A percentile compares a stretch with the other conserved stretches of the same genome.
Evolutionary conservation across 2,888 invertebrate genomes (phyloP).

Genomic region (Halictus ligatus): DNA sequence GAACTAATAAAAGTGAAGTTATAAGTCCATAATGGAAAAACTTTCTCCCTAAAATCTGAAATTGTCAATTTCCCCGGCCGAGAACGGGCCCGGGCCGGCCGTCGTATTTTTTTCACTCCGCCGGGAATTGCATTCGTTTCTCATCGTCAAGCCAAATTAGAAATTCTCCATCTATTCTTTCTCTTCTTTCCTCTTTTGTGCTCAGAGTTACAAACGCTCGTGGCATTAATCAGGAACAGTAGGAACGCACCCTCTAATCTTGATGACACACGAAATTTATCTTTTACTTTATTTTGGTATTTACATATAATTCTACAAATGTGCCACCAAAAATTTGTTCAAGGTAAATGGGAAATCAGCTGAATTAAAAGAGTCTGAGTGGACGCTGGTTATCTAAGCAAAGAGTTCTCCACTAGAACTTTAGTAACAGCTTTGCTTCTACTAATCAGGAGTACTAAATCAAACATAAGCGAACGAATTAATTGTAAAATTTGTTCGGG

Average conservation of each 20-base stretch:
- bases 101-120: slow-evolving; percentile 24
- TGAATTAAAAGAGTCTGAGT: too few species aligned
- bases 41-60: slow-evolving; percentile 20
- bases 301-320: background rate
- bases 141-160: background rate
- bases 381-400: too few species aligned
- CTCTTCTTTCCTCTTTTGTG: background rate
- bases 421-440: background rate
- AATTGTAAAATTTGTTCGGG: too few species aligned
- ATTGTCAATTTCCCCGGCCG: background rate
- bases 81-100: background rate
- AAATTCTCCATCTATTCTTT: background rate
- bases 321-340: background rate
- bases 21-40: slow-evolving; percentile 32
- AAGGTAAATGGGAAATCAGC: too few species aligned
- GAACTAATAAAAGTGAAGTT: slow-evolving; percentile 39
- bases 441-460: too few species aligned
- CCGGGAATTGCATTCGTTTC: slow-evolving; percentile 1
- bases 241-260: background rate
- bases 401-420: background rate
- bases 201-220: background rate
- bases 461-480: too few species aligned
- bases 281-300: background rate
- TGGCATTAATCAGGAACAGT: background rate
- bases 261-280: background rate